Evolutionary conservation across 2,888 invertebrate species (phyloP).

Genomic region (Drosophila greeni): DNA sequence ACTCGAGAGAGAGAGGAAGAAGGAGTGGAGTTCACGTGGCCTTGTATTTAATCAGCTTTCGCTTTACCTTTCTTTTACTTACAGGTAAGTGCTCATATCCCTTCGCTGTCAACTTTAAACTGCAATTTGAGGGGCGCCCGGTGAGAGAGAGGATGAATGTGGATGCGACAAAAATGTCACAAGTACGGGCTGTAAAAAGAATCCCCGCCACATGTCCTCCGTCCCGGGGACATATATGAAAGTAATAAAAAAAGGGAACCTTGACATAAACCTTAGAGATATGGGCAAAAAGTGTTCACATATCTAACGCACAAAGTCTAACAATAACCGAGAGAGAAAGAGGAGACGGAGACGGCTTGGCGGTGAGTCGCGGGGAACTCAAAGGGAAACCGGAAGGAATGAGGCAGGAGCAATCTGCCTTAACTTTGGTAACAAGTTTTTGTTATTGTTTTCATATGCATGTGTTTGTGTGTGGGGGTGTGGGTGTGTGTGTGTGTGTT

Average conservation of each 20-base stretch:
- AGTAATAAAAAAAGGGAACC: conserved; percentile 54
- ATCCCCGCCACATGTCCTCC: conserved; percentile 6
- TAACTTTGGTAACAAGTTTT: conserved; percentile 69
- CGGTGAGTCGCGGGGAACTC: not conserved
- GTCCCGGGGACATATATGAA: conserved; percentile 31
- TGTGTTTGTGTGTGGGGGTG: conserved; percentile 39
- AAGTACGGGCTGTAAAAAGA: conserved; percentile 48
- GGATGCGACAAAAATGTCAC: conserved; percentile 34
- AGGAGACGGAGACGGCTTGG: not conserved
- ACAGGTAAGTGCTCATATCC: conserved; percentile 65
- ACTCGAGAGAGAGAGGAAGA: not conserved
- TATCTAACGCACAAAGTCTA: conserved; percentile 60
- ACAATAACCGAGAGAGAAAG: conserved; percentile 51
- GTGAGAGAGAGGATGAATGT: conserved; percentile 2
- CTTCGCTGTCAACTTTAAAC: conserved; percentile 61
- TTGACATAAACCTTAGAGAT: conserved; percentile 72
- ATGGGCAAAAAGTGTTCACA: conserved; percentile 60
- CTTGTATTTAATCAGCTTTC: conserved; percentile 65
- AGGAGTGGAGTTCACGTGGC: conserved; percentile 21
- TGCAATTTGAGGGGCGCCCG: conserved; percentile 53
- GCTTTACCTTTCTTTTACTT: conserved; percentile 55
- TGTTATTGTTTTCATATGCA: conserved; percentile 61
- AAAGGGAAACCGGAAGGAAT: not conserved
- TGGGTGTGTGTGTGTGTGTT: conserved; percentile 17
- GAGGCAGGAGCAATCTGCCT: conserved; percentile 59